phyloP scores from a whole-genome alignment of 2,113 vertebrate genomes.

The Prunella fulvescens region DNA sequence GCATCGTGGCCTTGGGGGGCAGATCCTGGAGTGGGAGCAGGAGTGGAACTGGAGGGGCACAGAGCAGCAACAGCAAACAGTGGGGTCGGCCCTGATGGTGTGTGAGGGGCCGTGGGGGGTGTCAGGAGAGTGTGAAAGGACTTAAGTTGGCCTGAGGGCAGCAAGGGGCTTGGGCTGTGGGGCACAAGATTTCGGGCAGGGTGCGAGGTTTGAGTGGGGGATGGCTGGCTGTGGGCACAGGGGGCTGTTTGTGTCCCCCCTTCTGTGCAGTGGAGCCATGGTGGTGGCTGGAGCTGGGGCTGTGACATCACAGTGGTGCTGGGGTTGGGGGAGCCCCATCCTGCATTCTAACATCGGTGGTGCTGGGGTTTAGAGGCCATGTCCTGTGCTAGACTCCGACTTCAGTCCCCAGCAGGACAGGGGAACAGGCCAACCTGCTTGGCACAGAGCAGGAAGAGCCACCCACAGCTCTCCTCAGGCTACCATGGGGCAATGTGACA shows the following conservation, averaged over 20 bases:
- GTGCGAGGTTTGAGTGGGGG: neutral
- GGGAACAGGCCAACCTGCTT: neutral
- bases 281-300: neutral
- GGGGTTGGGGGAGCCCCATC: neutral
- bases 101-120: neutral
- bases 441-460: neutral
- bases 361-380: neutral
- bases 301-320: neutral
- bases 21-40: neutral
- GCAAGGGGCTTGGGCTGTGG: neutral
- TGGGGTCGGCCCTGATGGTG: neutral
- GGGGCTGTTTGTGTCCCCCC: neutral
- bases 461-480: neutral
- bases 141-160: neutral
- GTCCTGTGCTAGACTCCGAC: neutral
- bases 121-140: neutral
- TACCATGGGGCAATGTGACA: neutral
- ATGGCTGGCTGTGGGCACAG: neutral
- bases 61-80: neutral
- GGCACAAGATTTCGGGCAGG: neutral
- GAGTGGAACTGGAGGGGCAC: neutral
- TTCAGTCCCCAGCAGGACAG: neutral
- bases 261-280: neutral
- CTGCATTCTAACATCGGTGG: neutral
- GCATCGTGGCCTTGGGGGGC: too few relatives aligned